Base-by-base conservation (phyloP, 2,888 invertebrate species). In the Drosophila leonis region DNA sequence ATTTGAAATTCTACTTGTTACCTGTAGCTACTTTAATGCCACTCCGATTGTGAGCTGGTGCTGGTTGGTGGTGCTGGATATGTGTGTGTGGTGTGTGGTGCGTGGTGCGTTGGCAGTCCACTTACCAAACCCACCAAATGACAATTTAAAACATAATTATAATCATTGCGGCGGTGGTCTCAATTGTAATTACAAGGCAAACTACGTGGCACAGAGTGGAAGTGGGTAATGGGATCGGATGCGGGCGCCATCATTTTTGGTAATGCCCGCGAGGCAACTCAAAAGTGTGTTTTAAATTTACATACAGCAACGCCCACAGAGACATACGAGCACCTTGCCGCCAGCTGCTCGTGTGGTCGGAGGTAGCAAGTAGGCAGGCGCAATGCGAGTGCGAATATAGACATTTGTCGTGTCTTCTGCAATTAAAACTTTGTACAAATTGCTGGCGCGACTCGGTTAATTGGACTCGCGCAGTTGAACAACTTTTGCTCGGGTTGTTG, bases 111-210 rank as follows among this genome's bases (percentile, higher is more conserved):
- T 24, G 18, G 51, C 24, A 41, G 52, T 57, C 55, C 65, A 66
- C 71, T 68, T 68, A 7, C 64, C 64, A 49, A 51, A 42, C 68
- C 67, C 82, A 48, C 57, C 57, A 57, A 66, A 72, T 80, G 80
- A 83, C 84, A 86, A 77, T 83, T 78, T 75, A 78, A 78, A 78
- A 82, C 84, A 87, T 84, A 91, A 91, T 91, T 91, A 91, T 88
- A 91, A 89, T 82, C 83, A 89, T 90, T 85, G 87, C 78, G 72
- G 82, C 81, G 59, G 48, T 62, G 80, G 77, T 79, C 89, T 82
- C 80, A 77, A 80, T 89, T 87, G 88, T 84, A 87, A 89, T 87
- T 87, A 87, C 79, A 83, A 72, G 79, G 75, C 72, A 87, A 84
- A 82, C 79, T 78, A 79, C 78, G 71, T 71, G 65, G 77, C 54